phyloP scores from a whole-genome alignment of 2,113 vertebrate species.

The Prolemur simus region DNA sequence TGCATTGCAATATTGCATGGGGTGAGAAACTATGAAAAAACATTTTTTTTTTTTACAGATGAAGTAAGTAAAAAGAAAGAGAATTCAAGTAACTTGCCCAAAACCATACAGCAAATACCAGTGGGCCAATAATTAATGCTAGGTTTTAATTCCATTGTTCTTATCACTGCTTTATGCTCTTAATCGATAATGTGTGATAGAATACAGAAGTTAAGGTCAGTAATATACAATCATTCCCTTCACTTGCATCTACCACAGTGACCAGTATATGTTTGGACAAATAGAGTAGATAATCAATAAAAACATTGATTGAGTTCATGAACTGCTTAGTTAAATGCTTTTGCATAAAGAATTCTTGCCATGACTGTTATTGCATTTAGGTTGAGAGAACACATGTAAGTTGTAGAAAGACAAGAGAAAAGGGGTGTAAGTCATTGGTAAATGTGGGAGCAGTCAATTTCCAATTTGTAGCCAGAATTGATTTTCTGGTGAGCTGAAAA shows the following conservation, averaged over 20 bases:
- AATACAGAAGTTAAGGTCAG: neutral
- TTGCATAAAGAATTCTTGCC: neutral
- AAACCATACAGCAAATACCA: neutral
- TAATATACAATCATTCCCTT: neutral
- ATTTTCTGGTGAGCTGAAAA: neutral
- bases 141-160: neutral
- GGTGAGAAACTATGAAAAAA: neutral
- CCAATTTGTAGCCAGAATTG: constrained; percentile 14
- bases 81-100: neutral
- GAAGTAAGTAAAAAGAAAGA: neutral
- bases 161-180: neutral
- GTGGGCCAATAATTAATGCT: neutral
- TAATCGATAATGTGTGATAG: neutral
- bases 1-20: neutral
- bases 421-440: neutral
- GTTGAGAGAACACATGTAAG: neutral
- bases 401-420: neutral
- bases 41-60: neutral
- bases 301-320: neutral
- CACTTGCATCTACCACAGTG: neutral
- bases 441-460: neutral
- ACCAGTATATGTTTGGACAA: neutral
- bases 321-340: neutral
- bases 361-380: neutral
- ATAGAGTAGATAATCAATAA: constrained; percentile 28